Percentiles rank a stretch among this genome's conserved stretches.
Conservation (phyloP, 2,888 invertebrate genomes). For the Drosophila nigricruria region DNA sequence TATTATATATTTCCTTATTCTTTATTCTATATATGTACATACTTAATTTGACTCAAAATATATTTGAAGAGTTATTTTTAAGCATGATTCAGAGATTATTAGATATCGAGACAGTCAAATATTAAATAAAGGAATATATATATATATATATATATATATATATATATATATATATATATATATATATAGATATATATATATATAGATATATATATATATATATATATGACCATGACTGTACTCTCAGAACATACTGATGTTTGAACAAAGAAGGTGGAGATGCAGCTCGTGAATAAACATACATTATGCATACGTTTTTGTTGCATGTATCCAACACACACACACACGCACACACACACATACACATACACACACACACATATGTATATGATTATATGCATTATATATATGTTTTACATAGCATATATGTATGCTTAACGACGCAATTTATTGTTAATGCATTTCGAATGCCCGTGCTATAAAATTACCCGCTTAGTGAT, state of each 20-base stretch:
- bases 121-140: too few species aligned
- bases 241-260: background rate
- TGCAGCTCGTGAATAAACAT: constrained; percentile 11
- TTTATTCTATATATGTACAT: too few species aligned
- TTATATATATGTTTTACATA: background rate
- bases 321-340: background rate
- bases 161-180: too few species aligned
- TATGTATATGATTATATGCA: background rate
- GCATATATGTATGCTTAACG: background rate
- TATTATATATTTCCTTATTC: too few species aligned
- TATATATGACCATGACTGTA: background rate
- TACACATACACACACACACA: too few species aligned
- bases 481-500: constrained; percentile 7
- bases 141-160: too few species aligned
- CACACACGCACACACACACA: background rate
- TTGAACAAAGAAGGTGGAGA: background rate
- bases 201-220: background rate
- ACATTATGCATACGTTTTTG: constrained; percentile 9
- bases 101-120: too few species aligned
- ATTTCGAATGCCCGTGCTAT: constrained; percentile 7
- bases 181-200: too few species aligned
- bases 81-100: too few species aligned
- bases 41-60: too few species aligned
- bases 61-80: too few species aligned
- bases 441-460: constrained; percentile 34